Evolutionary conservation across 2,888 invertebrate species (phyloP).

Genomic region (Drosophila melanosoma): DNA sequence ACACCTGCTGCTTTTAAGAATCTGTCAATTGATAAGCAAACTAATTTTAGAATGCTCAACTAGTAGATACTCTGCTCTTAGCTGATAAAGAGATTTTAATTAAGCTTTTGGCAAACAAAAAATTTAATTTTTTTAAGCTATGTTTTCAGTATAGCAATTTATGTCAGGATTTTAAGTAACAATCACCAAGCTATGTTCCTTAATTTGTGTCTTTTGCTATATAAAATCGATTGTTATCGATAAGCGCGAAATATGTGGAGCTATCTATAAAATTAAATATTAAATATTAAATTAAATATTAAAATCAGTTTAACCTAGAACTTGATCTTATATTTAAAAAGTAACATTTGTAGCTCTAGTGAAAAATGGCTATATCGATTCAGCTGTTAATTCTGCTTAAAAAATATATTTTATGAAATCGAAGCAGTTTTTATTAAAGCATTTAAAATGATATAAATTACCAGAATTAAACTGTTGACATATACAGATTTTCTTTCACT

Average conservation of each 20-base stretch:
- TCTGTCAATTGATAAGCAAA: not conserved
- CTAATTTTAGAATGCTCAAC: not conserved
- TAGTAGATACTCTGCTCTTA: not conserved
- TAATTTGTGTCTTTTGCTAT: not conserved
- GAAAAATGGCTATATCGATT: not conserved
- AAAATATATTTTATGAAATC: not conserved
- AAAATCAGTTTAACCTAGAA: not conserved
- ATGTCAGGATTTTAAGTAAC: not conserved
- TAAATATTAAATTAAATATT: too few relatives aligned
- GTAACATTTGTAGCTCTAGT: not conserved
- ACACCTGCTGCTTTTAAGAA: not conserved
- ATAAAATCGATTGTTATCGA: not conserved
- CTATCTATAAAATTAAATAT: not conserved
- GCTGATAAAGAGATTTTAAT: not conserved
- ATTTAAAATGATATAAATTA: not conserved
- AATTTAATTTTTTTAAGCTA: not conserved
- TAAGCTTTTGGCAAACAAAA: not conserved
- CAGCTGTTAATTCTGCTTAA: not conserved
- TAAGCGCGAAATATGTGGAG: not conserved
- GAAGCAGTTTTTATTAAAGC: not conserved
- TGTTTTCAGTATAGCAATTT: not conserved
- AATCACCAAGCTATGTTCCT: not conserved
- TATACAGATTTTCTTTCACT: not conserved
- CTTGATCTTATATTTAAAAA: not conserved
- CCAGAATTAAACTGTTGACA: not conserved